These are phyloP conservation scores for Mormyrus iriodes DNA, from an alignment of 2,113 vertebrate species.

Conservation along the genomic window DNA sequence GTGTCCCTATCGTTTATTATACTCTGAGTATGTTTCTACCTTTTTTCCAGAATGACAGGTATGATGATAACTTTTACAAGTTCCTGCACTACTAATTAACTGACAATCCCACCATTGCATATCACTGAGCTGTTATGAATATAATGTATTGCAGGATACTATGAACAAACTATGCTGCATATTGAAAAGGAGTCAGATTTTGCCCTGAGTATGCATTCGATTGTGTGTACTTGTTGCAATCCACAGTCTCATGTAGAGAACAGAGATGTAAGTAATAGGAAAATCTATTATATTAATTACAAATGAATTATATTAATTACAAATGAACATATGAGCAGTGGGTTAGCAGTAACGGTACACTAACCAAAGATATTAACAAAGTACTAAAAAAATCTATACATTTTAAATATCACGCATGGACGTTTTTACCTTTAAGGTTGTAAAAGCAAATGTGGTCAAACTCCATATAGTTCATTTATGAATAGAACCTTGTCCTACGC, in stretches of 20 bases:
- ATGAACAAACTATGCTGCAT: not conserved
- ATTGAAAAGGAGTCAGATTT: not conserved
- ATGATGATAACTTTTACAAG: not conserved
- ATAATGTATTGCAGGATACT: not conserved
- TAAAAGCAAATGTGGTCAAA: not conserved
- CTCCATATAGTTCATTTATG: constrained; percentile 32
- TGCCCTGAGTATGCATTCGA: not conserved
- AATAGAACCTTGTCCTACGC: constrained; percentile 33
- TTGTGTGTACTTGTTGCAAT: not conserved
- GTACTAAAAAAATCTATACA: not conserved
- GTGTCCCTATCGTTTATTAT: not conserved
- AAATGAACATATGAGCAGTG: not conserved
- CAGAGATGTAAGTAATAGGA: not conserved
- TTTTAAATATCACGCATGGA: not conserved
- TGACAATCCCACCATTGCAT: not conserved
- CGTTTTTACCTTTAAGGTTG: not conserved
- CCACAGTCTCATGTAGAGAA: not conserved
- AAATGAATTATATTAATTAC: not conserved
- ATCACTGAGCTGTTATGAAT: not conserved
- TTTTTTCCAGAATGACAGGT: not conserved
- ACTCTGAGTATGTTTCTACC: not conserved
- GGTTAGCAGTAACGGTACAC: not conserved
- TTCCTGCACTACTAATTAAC: not conserved
- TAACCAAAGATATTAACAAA: not conserved
- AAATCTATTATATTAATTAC: not conserved